Evolutionary conservation across 92 coral and sea anemone genomes (phyloP), one percentile per base, ranked within the genome.

Genomic region (Palythoa grandis): DNA sequence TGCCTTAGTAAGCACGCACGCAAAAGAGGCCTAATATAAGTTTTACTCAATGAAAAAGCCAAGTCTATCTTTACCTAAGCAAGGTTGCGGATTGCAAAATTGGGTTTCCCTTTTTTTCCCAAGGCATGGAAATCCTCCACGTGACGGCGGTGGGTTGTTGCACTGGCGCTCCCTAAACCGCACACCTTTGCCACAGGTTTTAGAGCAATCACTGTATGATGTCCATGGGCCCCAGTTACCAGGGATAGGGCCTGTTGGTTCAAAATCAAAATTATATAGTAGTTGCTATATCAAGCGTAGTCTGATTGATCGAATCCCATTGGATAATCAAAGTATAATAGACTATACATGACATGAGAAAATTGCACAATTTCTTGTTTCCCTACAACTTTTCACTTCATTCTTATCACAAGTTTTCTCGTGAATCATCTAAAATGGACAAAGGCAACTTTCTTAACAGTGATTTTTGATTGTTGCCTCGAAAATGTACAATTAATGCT

Each of bases 191-290:
- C 69, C 35, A 7, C 69, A 63, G 69, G 69, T 63, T 63, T 63
- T 63, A 63, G 69, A 63, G 69, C 69, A 63, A 63, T n/a, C 69
- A n/a, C 69, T 63, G 22, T 4, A 63, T 2, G 29, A 0, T 63
- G 69, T 63, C 69, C 69, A 63, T n/a, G n/a, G 69, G 4, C 69
- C 69, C 69, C 69, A 63, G 25, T 20, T 63, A 6, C 69, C 69
- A 23, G n/a, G 6, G 22, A 63, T n/a, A 17, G 11, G 69, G 69
- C 69, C 69, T 63, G 69, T 43, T 43, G 48, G 48, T 43, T 3
- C 5, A 43, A 43, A 43, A 43, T 43, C 5, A 43, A 43, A 40
- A 4, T 15, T 63, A 4, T 63, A 63, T 12, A 20, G 7, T 17
- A 15, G 69, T 29, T 29, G 35, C 35, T 29, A 29, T 29, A 29